These are phyloP conservation scores for Xestia c-nigrum DNA, from an alignment of 2,888 invertebrate species.

Conservation along the genomic window DNA sequence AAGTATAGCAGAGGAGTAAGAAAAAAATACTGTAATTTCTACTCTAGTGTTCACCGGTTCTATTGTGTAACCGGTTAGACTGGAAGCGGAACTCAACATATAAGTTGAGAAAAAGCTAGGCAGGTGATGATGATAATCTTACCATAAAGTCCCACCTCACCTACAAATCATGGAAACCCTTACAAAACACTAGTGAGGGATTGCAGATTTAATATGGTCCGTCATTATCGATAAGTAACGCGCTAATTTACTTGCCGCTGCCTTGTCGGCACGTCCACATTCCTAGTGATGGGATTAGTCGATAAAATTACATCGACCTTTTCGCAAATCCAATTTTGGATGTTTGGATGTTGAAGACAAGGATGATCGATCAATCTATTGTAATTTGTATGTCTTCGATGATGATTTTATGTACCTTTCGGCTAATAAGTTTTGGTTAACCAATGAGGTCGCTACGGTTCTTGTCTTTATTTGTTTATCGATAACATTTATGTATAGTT, in stretches of 20 bases:
- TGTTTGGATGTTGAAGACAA: slow-evolving; percentile 49
- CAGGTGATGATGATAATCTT: too few species aligned
- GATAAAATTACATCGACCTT: slow-evolving; percentile 66
- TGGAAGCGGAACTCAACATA: too few species aligned
- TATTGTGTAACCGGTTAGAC: too few species aligned
- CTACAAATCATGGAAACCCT: slow-evolving; percentile 47
- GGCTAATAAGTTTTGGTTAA: slow-evolving; percentile 27
- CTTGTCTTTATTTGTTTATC: background rate
- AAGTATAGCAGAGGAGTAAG: too few species aligned
- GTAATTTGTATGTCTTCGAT: slow-evolving; percentile 52
- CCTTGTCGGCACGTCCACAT: slow-evolving; percentile 64
- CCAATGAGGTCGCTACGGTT: background rate
- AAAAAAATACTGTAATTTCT: too few species aligned
- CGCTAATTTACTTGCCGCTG: slow-evolving; percentile 82
- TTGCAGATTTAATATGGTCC: slow-evolving; percentile 78
- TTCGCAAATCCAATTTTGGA: slow-evolving; percentile 64
- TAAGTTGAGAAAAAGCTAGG: too few species aligned
- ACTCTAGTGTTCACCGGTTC: too few species aligned
- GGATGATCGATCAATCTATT: slow-evolving; percentile 58
- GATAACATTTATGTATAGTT: background rate
- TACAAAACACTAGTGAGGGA: slow-evolving; percentile 67
- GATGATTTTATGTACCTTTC: slow-evolving; percentile 41
- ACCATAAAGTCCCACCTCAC: background rate
- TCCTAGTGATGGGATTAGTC: slow-evolving; percentile 64
- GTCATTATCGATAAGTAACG: slow-evolving; percentile 87